Percentiles rank a stretch among this genome's conserved stretches.
Conservation (phyloP, 2,113 vertebrate genomes). For the Menidia beryllina region DNA sequence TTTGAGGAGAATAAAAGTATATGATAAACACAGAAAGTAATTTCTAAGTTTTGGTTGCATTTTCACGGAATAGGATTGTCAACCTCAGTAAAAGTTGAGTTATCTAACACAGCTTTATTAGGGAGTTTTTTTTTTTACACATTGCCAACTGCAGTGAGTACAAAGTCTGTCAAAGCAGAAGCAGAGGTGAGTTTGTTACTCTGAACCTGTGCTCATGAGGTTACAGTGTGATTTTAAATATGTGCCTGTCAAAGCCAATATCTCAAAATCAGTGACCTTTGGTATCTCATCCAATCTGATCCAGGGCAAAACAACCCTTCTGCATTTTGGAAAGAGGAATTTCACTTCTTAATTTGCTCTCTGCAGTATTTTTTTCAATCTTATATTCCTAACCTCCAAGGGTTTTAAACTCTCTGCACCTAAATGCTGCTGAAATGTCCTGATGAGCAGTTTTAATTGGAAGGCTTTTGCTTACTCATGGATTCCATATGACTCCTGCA, state of each 20-base stretch:
- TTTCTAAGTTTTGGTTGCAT: too few relatives aligned
- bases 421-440: neutral
- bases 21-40: too few relatives aligned
- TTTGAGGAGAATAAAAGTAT: too few relatives aligned
- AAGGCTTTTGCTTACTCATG: too few relatives aligned
- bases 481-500: neutral
- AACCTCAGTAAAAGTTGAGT: neutral
- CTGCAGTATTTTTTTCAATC: neutral
- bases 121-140: neutral
- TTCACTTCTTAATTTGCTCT: neutral
- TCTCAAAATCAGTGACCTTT: neutral
- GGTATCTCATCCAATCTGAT: neutral
- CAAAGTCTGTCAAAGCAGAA: constrained; percentile 2
- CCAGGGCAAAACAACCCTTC: too few relatives aligned
- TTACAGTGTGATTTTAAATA: neutral
- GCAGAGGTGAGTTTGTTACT: neutral
- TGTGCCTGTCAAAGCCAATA: neutral
- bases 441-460: too few relatives aligned
- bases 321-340: neutral
- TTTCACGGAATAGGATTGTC: neutral
- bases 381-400: neutral
- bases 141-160: neutral
- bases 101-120: neutral
- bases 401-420: neutral
- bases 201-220: neutral